phyloP scores from a whole-genome alignment of 2,113 vertebrate genomes.

The Corythaixoides concolor region DNA sequence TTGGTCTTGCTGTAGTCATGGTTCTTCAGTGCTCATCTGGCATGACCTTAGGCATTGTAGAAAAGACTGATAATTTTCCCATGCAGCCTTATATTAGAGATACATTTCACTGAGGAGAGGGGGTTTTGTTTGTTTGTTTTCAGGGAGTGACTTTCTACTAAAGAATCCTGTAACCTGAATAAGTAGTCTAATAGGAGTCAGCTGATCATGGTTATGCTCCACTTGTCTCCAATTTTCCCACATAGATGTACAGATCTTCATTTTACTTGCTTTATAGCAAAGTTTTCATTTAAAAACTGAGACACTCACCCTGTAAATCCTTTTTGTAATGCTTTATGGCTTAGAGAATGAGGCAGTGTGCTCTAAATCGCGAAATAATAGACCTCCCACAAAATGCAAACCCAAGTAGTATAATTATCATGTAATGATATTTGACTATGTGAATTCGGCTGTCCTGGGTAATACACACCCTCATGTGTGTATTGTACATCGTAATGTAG shows the following conservation, averaged over 20 bases:
- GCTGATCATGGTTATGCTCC: background rate
- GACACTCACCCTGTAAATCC: background rate
- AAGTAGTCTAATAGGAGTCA: background rate
- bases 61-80: background rate
- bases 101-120: background rate
- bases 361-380: constrained; percentile 30
- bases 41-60: background rate
- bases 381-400: background rate
- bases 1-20: background rate
- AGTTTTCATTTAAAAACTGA: background rate
- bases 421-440: constrained; percentile 39
- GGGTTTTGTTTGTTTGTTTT: background rate
- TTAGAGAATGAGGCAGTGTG: background rate
- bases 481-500: too few species aligned
- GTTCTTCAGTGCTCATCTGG: background rate
- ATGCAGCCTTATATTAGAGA: background rate
- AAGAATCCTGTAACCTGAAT: background rate
- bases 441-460: constrained; percentile 31
- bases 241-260: background rate
- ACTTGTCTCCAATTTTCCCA: background rate
- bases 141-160: background rate
- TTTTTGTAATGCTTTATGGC: background rate
- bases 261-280: background rate
- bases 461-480: constrained; percentile 60
- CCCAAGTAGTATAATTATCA: background rate